Evolutionary conservation across 2,888 invertebrate genomes (phyloP).

Genomic region (Drosophila infuscata): DNA sequence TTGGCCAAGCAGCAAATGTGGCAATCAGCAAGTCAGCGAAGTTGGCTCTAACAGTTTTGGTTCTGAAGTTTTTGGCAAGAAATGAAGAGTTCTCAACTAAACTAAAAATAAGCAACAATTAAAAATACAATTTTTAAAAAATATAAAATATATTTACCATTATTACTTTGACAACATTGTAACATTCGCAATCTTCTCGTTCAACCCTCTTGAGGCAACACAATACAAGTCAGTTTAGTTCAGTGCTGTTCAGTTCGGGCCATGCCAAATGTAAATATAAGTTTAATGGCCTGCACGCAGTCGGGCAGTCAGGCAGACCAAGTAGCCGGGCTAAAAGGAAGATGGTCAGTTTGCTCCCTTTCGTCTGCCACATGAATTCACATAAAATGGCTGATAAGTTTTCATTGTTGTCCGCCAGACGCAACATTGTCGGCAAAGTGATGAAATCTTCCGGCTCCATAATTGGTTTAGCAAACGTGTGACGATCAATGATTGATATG

Average conservation of each 20-base stretch:
- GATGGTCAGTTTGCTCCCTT: not conserved
- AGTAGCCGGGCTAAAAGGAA: slow-evolving; percentile 7
- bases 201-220: slow-evolving; percentile 28
- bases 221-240: slow-evolving; percentile 45
- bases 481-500: slow-evolving; percentile 61
- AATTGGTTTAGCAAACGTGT: slow-evolving; percentile 57
- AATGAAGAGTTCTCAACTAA: not conserved
- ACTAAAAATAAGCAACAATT: not conserved
- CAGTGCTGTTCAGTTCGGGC: slow-evolving; percentile 18
- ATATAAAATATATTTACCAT: not conserved
- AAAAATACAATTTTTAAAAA: not conserved
- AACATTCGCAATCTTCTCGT: slow-evolving; percentile 6
- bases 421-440: slow-evolving; percentile 45
- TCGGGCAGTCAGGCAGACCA: slow-evolving; percentile 14
- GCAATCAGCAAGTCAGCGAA: slow-evolving; percentile 46
- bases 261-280: slow-evolving; percentile 58
- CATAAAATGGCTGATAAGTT: slow-evolving; percentile 71
- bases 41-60: slow-evolving; percentile 30
- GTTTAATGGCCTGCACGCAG: slow-evolving; percentile 61
- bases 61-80: not conserved
- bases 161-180: not conserved
- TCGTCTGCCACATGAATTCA: slow-evolving; percentile 40
- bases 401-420: slow-evolving; percentile 65
- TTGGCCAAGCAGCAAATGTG: slow-evolving; percentile 33
- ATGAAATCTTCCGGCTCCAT: slow-evolving; percentile 52